Base-by-base conservation (phyloP, 2,113 vertebrate genomes). In the Calonectris borealis region DNA sequence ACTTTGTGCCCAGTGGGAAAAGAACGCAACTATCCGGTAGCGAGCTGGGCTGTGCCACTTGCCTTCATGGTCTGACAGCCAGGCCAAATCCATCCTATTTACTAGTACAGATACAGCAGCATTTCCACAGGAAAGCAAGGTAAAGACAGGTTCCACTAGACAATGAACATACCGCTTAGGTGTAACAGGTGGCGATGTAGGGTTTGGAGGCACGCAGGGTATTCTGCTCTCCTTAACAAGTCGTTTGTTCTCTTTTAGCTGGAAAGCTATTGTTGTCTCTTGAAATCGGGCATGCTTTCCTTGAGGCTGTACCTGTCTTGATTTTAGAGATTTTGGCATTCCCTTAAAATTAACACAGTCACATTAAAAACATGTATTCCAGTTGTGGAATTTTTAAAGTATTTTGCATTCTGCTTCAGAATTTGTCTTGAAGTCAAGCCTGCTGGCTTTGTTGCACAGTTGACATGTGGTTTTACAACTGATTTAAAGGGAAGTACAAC, bases 201-300 rank as follows among this genome's bases (percentile, higher is more conserved):
- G 82, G 44, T 42, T 75, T 21, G 95, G 89, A 71, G 92, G 98
- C 27, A 97, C 26, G 57, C 96, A 96, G 65, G 98, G 97, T 61
- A 86, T 89, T 62, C 94, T 96, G 70, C 49, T 90, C 46, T 98
- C 98, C 95, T 94, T 98, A 42, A 93, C 77, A 32, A 96, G 95
- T 26, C 83, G 93, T 81, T 98, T 98, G 93, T 84, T 98, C 96
- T 98, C 98, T 91, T 99, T 97, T 15, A 99, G 97, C 48, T 94
- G 98, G 95, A 98, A 99, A 25, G 99, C 98, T 87, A 99, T 96
- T 10, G 99, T 99, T 31, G 98, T 96, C 82, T 99, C 98, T 85
- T 96, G 98, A 96, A 99, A 99, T 20, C 94, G 96, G 61, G 95
- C 93, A 21, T 65, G 96, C 52, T 93, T 96, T 86, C 89, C 44